A percentile compares a stretch with the other conserved stretches of the same genome.
Evolutionary conservation across 2,888 invertebrate species (phyloP).

Genomic region (Hyposoter dolosus): DNA sequence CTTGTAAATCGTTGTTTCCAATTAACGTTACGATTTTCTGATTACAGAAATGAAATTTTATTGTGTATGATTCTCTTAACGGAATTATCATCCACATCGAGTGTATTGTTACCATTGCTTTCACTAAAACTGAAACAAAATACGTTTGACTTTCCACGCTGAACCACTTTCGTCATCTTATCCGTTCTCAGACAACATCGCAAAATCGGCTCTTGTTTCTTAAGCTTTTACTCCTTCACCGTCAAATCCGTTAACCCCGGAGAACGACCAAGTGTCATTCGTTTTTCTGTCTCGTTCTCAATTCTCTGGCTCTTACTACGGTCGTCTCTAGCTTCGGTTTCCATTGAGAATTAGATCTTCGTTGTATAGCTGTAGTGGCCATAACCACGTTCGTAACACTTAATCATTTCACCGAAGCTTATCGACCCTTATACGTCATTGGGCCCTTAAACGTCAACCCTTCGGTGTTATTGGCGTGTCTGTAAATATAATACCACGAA

Average conservation of each 20-base stretch:
- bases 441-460: not conserved
- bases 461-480: not conserved
- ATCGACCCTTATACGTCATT: slow-evolving; percentile 3
- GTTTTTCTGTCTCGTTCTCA: not conserved
- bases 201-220: slow-evolving; percentile 48
- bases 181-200: slow-evolving; percentile 16
- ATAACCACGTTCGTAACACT: slow-evolving; percentile 21
- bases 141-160: slow-evolving; percentile 32
- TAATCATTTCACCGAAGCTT: slow-evolving; percentile 21
- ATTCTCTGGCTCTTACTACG: slow-evolving; percentile 1
- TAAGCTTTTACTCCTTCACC: slow-evolving; percentile 34
- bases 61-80: not conserved
- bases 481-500: not conserved
- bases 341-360: not conserved
- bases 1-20: not conserved
- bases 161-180: slow-evolving; percentile 34
- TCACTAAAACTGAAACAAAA: slow-evolving; percentile 1
- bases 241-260: slow-evolving; percentile 33
- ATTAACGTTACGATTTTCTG: not conserved
- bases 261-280: slow-evolving; percentile 10
- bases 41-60: not conserved
- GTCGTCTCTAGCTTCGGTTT: not conserved
- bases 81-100: slow-evolving; percentile 5
- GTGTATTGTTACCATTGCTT: slow-evolving; percentile 1
- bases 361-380: not conserved